phyloP scores from a whole-genome alignment of 2,113 vertebrate genomes.

The Crotophaga sulcirostris region DNA sequence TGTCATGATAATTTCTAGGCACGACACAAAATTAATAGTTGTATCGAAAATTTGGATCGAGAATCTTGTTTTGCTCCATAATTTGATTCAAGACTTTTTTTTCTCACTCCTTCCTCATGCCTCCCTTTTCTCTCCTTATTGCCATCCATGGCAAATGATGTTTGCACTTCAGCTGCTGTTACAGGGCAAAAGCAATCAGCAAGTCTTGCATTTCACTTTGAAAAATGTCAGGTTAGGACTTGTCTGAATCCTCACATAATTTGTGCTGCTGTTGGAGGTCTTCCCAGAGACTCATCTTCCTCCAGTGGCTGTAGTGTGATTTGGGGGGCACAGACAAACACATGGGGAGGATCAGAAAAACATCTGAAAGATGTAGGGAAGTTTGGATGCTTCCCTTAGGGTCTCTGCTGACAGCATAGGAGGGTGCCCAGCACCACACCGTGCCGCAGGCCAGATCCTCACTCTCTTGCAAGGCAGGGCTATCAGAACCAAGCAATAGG shows the following conservation, averaged over 20 bases:
- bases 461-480: neutral
- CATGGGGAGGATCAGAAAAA: neutral
- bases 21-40: neutral
- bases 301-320: neutral
- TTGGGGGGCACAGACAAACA: neutral
- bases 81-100: neutral
- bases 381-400: neutral
- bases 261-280: neutral
- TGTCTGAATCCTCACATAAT: slow-evolving; percentile 7
- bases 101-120: neutral
- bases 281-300: neutral
- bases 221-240: slow-evolving; percentile 38
- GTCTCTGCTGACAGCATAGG: neutral
- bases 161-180: neutral
- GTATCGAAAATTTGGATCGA: neutral
- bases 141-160: neutral
- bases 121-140: neutral
- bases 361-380: neutral
- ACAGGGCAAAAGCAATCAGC: neutral
- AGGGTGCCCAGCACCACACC: fast-evolving
- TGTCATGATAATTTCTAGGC: neutral
- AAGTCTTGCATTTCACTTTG: neutral
- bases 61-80: neutral
- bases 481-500: neutral
- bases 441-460: neutral